phyloP scores from a whole-genome alignment of 2,888 invertebrate species.

The Dryadula phaetusa region DNA sequence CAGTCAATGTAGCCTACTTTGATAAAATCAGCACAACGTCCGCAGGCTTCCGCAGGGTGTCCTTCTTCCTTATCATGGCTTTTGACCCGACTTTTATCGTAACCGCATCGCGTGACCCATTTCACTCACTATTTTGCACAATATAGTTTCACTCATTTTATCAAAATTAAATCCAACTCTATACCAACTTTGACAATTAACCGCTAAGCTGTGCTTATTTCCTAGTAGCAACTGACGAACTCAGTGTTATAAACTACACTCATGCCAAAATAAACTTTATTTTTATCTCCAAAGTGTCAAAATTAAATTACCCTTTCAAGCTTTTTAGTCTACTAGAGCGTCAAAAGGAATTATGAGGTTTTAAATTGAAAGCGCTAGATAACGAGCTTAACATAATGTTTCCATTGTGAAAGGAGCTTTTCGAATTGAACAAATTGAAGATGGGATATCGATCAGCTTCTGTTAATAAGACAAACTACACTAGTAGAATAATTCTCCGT shows the following conservation, averaged over 20 bases:
- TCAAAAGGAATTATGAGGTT: slow-evolving; percentile 42
- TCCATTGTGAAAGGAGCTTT: slow-evolving; percentile 38
- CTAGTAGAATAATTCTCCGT: neutral
- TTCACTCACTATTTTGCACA: slow-evolving; percentile 52
- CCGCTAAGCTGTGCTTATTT: slow-evolving; percentile 47
- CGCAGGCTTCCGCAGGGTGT: slow-evolving; percentile 59
- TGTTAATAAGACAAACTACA: neutral
- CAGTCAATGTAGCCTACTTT: slow-evolving; percentile 57
- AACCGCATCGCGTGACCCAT: slow-evolving; percentile 65
- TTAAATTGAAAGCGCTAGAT: slow-evolving; percentile 44
- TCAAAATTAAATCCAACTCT: slow-evolving; percentile 65
- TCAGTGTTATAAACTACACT: slow-evolving; percentile 36
- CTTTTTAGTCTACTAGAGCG: slow-evolving; percentile 31
- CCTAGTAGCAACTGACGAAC: slow-evolving; percentile 40
- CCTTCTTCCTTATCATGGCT: slow-evolving; percentile 67
- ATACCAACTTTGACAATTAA: slow-evolving; percentile 70
- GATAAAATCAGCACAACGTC: slow-evolving; percentile 63
- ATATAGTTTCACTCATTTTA: slow-evolving; percentile 64
- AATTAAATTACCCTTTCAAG: slow-evolving; percentile 24
- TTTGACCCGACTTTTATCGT: slow-evolving; percentile 46
- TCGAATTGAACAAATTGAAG: slow-evolving; percentile 29
- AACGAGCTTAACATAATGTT: slow-evolving; percentile 41
- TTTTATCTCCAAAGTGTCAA: slow-evolving; percentile 18
- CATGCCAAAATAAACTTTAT: slow-evolving; percentile 35
- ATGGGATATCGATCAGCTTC: neutral